Conservation (phyloP, 1,140 invertebrate species). For the Temnothorax longispinosus region DNA sequence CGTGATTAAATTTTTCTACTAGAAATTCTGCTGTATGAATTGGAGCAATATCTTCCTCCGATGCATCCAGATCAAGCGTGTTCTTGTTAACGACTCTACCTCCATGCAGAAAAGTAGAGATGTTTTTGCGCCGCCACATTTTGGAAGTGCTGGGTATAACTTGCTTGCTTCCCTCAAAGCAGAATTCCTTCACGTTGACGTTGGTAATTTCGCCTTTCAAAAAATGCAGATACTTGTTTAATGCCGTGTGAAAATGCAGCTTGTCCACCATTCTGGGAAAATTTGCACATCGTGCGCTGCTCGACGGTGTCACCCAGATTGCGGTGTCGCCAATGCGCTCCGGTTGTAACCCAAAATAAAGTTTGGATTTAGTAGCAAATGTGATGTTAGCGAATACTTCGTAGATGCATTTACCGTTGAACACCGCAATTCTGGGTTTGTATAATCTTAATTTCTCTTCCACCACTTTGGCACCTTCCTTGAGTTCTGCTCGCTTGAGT, state of each 20-base stretch:
- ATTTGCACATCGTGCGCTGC: conserved; percentile 83
- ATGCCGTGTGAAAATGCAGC: conserved; percentile 81
- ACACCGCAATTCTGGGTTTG: conserved; percentile 82
- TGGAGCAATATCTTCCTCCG: conserved; percentile 77
- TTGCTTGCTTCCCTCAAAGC: conserved; percentile 79
- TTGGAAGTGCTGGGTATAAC: conserved; percentile 79
- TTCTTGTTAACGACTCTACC: conserved; percentile 81
- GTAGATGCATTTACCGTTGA: conserved; percentile 85
- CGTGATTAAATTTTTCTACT: conserved; percentile 63
- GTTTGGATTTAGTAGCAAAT: conserved; percentile 63
- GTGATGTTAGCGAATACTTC: conserved; percentile 79
- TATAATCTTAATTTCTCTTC: conserved; percentile 79
- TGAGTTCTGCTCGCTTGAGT: conserved; percentile 80
- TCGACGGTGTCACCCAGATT: conserved; percentile 84
- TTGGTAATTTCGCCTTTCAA: conserved; percentile 79
- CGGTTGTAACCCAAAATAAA: conserved; percentile 82
- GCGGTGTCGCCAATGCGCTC: conserved; percentile 77
- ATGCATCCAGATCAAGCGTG: conserved; percentile 76
- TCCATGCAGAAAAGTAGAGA: conserved; percentile 79
- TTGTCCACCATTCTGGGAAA: conserved; percentile 84
- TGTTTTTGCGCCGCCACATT: conserved; percentile 81
- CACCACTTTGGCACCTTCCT: conserved; percentile 77
- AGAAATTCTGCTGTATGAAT: conserved; percentile 77
- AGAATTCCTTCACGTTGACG: conserved; percentile 77
- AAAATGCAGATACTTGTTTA: conserved; percentile 81